A percentile compares a stretch with the other conserved stretches of the same genome.
phyloP scores from a whole-genome alignment of 1,140 invertebrate genomes.

The Oncopodura yosiiana region DNA sequence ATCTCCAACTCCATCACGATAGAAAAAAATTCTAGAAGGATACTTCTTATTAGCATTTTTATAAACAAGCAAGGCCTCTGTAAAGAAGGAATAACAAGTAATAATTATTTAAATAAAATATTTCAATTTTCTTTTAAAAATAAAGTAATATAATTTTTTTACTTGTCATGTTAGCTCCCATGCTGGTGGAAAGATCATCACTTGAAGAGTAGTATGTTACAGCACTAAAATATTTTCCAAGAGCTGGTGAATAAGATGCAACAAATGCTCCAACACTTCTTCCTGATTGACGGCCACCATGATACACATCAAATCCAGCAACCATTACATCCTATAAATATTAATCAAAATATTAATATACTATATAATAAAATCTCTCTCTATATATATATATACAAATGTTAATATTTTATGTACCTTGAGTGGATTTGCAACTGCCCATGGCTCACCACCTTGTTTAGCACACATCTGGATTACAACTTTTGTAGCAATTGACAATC shows the following conservation, averaged over 20 bases:
- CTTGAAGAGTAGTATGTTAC: constrained; percentile 56
- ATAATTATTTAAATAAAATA: constrained; percentile 1
- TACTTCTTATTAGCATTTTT: constrained; percentile 33
- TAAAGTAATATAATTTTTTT: constrained; percentile 12
- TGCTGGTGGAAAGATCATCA: constrained; percentile 59
- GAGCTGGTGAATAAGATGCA: constrained; percentile 55
- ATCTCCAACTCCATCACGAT: constrained; percentile 43
- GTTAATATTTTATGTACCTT: constrained; percentile 35
- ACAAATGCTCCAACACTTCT: constrained; percentile 66
- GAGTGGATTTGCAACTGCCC: constrained; percentile 45
- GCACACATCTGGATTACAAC: constrained; percentile 50
- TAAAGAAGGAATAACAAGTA: constrained; percentile 16
- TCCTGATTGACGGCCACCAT: constrained; percentile 49
- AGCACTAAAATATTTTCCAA: constrained; percentile 57
- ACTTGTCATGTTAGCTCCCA: constrained; percentile 50
- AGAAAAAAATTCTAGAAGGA: constrained; percentile 38
- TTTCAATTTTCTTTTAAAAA: background rate
- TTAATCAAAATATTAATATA: background rate
- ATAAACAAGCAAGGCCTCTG: constrained; percentile 29
- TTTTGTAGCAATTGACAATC: constrained; percentile 47
- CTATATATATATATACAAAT: constrained; percentile 7
- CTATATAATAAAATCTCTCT: background rate
- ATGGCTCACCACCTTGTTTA: constrained; percentile 50
- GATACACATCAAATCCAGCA: constrained; percentile 77
- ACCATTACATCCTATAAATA: constrained; percentile 57